Evolutionary conservation across 2,113 vertebrate species (phyloP), one percentile per base, ranked within the genome.

Genomic region (Collichthys lucidus): DNA sequence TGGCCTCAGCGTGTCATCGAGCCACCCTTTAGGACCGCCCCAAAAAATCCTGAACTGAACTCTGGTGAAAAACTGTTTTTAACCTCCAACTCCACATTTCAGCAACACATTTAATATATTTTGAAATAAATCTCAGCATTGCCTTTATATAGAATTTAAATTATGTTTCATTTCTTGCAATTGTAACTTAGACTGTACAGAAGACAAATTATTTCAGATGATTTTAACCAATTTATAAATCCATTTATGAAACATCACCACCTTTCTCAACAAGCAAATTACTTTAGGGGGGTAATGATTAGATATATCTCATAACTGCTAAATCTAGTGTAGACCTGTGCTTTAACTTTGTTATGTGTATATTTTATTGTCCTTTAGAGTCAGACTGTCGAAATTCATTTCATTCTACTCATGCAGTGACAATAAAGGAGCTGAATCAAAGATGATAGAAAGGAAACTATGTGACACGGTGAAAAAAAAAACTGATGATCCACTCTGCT

Each of bases 331-430:
- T 44, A 7, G 42, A 24, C 16, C 17, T 72, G 26, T 57, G 26
- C 50, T 24, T 77, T 42, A 11, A 24, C 24, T 69, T 42, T 60
- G 31, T 80, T 66, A 73, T 52, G 11, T 66, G 8, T 77, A 46
- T 71, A 26, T 80, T 81, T 68, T 11, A 75, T 84, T 72, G n/a
- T 29, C 11, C 19, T 40, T 79, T 67, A 67, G 22, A 83, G 24
- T 40, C 46, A 31, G 17, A 57, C 29, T 65, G 59, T 24, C 22
- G 59, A 44, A 63, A 67, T 55, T 20, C 1, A 78, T 76, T 69
- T 73, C 16, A 40, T 73, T 70, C 60, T 22, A 11, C 15, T 83
- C 40, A 47, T 3, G 24, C 15, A 67, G 20, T 29, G 42, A 55
- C 68, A 74, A 35, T 53, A 29, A 78, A 75, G 31, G 24, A 80